Evolutionary conservation across 2,888 invertebrate species (phyloP), one percentile per base, ranked within the genome.

Genomic region (Dorcus hopei): DNA sequence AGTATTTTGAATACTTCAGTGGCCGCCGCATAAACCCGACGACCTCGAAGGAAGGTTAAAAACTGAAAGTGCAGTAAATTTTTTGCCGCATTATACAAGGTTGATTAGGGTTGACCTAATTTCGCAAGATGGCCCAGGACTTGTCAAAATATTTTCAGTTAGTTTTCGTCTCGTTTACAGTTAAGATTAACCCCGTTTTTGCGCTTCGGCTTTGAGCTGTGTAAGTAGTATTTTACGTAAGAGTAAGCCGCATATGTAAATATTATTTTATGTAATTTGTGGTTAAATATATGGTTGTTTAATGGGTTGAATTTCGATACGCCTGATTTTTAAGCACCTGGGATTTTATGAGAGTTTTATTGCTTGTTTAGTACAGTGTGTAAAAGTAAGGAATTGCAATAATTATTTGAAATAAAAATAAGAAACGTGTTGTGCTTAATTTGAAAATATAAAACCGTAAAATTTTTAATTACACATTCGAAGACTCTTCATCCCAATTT

Each of bases 111-210:
- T 47, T 57, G 57, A 57, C 57, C 57, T 57, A 57, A 52, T 57
- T 57, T 47, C 47, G 9, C 16, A 38, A 14, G 52, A 38, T 9
- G 57, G 52, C 33, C 33, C 11, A 45, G 33, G 9, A 40, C 39
- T 42, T 58, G 58, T 58, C 58, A 58, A 53, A 58, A 58, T 58
- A 58, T 58, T 54, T 54, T 58, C 40, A 58, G 58, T 58, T 11
- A 19, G 49, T 43, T 38, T 43, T 54, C 45, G 39, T 50, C 45
- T 11, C n/a, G 23, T 54, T 54, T 58, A 50, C 58, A 42, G 54
- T 50, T 49, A 39, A 49, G 54, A 16, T 42, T 16, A 42, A 8
- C 3, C 11, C 5, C 11, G 42, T 8, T 8, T 42, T 14, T 23
- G 26, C 9, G 6, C 47, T 47, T 47, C 26, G 26, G 19, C 6